Evolutionary conservation across 37 sponge, comb jelly and placozoan genomes (phyloP).

Genomic region (Hexactinellida sp.): DNA sequence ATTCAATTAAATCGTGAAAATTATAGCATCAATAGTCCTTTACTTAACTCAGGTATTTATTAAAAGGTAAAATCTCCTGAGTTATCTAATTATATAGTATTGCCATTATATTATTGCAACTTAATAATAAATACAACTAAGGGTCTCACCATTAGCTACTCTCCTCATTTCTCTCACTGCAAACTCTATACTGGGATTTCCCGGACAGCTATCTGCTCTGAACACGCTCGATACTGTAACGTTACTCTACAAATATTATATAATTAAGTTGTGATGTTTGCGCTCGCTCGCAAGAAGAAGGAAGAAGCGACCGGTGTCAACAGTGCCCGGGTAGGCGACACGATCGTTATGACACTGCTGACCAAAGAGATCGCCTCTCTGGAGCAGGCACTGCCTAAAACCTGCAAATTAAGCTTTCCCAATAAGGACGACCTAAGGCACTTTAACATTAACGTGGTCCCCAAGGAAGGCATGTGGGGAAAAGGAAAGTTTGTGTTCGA

Average conservation of each 20-base stretch:
- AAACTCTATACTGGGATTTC: background rate
- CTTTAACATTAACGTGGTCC: constrained; percentile 31
- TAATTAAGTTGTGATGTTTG: background rate
- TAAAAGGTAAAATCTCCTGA: too few relatives aligned
- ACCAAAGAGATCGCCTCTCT: background rate
- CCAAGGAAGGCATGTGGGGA: constrained; percentile 65
- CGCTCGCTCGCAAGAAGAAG: constrained; percentile 4
- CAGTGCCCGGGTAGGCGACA: background rate
- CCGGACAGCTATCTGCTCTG: background rate
- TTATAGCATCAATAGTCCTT: too few relatives aligned
- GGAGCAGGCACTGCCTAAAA: background rate
- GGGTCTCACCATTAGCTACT: background rate
- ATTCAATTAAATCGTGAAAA: too few relatives aligned
- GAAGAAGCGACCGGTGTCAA: background rate
- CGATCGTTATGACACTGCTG: background rate
- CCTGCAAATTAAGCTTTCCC: constrained; percentile 36
- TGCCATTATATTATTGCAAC: too few relatives aligned
- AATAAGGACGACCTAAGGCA: constrained; percentile 47
- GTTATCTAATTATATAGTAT: too few relatives aligned
- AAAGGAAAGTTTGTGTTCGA: constrained; percentile 53
- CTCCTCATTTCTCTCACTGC: background rate
- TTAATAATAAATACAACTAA: too few relatives aligned
- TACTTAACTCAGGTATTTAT: too few relatives aligned
- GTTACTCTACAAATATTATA: background rate
- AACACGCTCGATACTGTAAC: background rate